phyloP scores from a whole-genome alignment of 2,797 vertebrate species.

The Melanotaenia nigrans region DNA sequence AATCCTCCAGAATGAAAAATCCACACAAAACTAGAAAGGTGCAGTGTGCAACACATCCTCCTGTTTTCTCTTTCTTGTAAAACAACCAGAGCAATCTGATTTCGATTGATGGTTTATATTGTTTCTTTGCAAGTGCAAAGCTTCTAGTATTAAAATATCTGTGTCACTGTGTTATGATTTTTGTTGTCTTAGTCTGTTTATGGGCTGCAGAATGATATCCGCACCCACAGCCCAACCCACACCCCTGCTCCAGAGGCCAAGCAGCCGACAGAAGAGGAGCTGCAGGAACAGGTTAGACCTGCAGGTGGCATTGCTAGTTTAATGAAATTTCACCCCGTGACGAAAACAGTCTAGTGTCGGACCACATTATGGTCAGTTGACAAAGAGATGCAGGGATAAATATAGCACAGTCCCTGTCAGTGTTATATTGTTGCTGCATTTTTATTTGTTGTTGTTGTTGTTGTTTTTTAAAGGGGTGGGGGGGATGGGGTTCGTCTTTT shows the following conservation, averaged over 20 bases:
- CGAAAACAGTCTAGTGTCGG: neutral
- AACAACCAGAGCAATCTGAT: neutral
- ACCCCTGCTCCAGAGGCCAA: slow-evolving; percentile 91
- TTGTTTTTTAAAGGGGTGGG: too few species aligned
- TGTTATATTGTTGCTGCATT: neutral
- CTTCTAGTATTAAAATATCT: slow-evolving; percentile 6
- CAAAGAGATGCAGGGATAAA: slow-evolving; percentile 61
- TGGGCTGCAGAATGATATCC: slow-evolving; percentile 95
- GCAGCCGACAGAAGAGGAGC: slow-evolving; percentile 93
- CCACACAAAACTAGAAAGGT: slow-evolving; percentile 99
- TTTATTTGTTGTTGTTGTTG: neutral
- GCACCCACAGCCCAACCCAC: slow-evolving; percentile 95
- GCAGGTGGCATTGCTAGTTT: neutral
- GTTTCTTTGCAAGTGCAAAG: slow-evolving; percentile 6
- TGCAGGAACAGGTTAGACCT: slow-evolving; percentile 89
- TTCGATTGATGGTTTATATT: neutral
- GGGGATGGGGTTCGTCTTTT: neutral
- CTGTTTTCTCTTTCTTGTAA: slow-evolving; percentile 8
- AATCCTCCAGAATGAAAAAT: slow-evolving; percentile 98
- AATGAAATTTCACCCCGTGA: neutral
- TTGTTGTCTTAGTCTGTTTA: slow-evolving; percentile 88
- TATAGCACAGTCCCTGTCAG: slow-evolving; percentile 18
- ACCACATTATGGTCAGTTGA: slow-evolving; percentile 65
- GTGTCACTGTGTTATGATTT: neutral
- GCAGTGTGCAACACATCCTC: slow-evolving; percentile 72